phyloP scores from a whole-genome alignment of 2,888 invertebrate species.

The Drosophila robusta region DNA sequence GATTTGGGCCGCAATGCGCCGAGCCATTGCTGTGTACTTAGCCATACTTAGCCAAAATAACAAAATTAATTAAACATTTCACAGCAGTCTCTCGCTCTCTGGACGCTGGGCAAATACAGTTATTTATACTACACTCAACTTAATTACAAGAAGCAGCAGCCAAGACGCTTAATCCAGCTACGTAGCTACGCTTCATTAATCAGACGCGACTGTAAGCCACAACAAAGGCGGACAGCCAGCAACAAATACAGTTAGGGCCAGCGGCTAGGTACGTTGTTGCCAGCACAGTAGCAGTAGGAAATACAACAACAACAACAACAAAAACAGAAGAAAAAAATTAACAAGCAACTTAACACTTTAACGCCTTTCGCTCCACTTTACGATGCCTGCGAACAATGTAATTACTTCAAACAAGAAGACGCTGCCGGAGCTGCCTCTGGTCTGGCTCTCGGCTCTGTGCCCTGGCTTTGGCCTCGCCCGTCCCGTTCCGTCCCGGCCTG shows the following conservation, averaged over 20 bases:
- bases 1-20: constrained; percentile 33
- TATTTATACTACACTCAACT: constrained; percentile 80
- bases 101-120: constrained; percentile 62
- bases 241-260: constrained; percentile 14
- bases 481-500: constrained; percentile 5
- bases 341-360: constrained; percentile 82
- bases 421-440: constrained; percentile 29
- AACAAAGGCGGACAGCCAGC: constrained; percentile 61
- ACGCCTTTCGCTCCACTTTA: constrained; percentile 80
- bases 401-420: constrained; percentile 74
- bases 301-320: no score
- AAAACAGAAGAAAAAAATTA: constrained; percentile 68
- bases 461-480: background rate
- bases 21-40: constrained; percentile 62
- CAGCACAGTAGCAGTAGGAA: constrained; percentile 45
- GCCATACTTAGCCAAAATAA: constrained; percentile 72
- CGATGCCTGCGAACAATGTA: constrained; percentile 77
- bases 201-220: constrained; percentile 77
- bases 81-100: constrained; percentile 21
- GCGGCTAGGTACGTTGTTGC: constrained; percentile 27
- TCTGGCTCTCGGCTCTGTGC: background rate
- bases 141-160: constrained; percentile 67
- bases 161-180: constrained; percentile 72
- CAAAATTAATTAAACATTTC: constrained; percentile 78
- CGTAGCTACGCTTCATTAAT: constrained; percentile 77